Base-by-base conservation (phyloP, 2,797 vertebrate genomes). In the Telmatherina bonti region DNA sequence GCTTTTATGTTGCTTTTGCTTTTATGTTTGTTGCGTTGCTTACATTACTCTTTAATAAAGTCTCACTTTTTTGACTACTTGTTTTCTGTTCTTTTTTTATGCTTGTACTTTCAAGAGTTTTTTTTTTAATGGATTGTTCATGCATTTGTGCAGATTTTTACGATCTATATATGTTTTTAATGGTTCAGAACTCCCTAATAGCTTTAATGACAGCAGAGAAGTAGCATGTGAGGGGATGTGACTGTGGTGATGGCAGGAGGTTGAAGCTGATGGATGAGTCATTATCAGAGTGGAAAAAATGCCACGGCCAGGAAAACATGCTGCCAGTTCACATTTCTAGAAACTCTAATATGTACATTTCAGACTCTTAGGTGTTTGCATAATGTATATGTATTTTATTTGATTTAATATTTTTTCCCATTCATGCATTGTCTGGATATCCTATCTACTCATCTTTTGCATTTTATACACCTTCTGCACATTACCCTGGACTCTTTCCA, bases 1-100 rank as follows among this genome's bases (percentile, higher is more conserved):
- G 70, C 82, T 80, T 82, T 88, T 79, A 80, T 74, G 80, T 78
- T 71, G 76, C 33, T 69, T 78, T 60, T 73, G 81, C 79, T 85
- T 85, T 85, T 84, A 84, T 82, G 76, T 72, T 78, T 78, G 60
- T 85, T 73, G 76, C 61, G 76, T 81, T 74, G 81, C 81, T 83
- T 66, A 59, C 65, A 80, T 76, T 79, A 78, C 71, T 78, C 80
- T 78, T 83, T 82, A 54, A 83, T 85, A 80, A 54, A 77, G 65
- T 75, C 70, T 66, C 61, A 57, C 57, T 72, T 59, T n/a, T 58
- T 61, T 57, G 24, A 60, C 62, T 41, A 33, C 70, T 66, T 66
- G 74, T 73, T 85, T 79, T 56, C 56, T 6, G 30, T 5, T n/a
- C 29, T 35, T 31, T 57, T 60, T 68, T 62, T 55, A 27, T 18